phyloP scores from a whole-genome alignment of 2,888 invertebrate genomes.

The Morpho deidamia region DNA sequence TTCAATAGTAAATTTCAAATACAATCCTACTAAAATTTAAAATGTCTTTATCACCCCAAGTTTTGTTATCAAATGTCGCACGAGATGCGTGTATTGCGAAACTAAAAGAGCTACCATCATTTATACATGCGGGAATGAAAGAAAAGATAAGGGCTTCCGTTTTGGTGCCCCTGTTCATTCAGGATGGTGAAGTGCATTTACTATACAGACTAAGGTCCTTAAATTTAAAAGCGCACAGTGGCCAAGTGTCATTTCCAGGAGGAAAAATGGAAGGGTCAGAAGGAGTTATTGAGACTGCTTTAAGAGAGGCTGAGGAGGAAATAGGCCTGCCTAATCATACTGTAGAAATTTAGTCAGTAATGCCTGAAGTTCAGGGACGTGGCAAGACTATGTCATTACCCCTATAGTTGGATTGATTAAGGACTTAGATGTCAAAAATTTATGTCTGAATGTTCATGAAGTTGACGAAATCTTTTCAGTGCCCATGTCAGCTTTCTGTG shows the following conservation, averaged over 20 bases:
- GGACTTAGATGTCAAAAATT: conserved; percentile 66
- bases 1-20: background rate
- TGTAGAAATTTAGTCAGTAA: conserved; percentile 83
- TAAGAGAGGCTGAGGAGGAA: conserved; percentile 94
- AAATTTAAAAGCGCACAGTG: conserved; percentile 84
- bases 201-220: conserved; percentile 90
- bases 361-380: conserved; percentile 46
- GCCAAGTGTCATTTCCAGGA: conserved; percentile 93
- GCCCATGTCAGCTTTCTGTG: conserved; percentile 81
- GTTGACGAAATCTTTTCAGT: conserved; percentile 89
- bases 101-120: conserved; percentile 76
- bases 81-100: conserved; percentile 77
- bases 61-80: conserved; percentile 72
- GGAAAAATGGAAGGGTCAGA: conserved; percentile 85
- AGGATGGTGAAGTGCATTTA: conserved; percentile 83
- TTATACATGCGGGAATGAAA: conserved; percentile 36
- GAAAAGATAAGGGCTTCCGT: conserved; percentile 82
- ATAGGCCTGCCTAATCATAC: conserved; percentile 81
- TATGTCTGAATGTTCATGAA: conserved; percentile 82
- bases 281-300: conserved; percentile 83
- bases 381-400: conserved; percentile 78
- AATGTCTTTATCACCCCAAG: conserved; percentile 53
- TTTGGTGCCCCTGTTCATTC: conserved; percentile 87
- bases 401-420: conserved; percentile 82
- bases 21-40: background rate